phyloP scores from a whole-genome alignment of 2,888 invertebrate species.

The Liodrosophila aerea region DNA sequence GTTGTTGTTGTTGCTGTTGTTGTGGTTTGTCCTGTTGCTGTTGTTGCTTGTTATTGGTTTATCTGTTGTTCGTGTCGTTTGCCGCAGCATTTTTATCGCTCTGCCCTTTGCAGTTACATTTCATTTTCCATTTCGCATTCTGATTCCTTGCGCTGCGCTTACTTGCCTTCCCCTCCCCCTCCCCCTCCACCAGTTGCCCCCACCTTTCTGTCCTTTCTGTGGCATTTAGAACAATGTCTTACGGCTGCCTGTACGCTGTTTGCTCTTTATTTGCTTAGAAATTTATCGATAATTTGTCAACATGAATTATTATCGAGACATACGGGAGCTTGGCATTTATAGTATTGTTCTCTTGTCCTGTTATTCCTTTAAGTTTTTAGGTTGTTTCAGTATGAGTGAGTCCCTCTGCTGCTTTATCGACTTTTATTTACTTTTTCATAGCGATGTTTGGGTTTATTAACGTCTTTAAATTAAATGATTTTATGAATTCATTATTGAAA shows the following conservation, averaged over 20 bases:
- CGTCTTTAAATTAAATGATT: too few species aligned
- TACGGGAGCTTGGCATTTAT: conserved; percentile 7
- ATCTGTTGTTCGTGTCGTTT: conserved; percentile 52
- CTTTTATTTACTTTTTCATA: too few species aligned
- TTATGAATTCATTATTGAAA: too few species aligned
- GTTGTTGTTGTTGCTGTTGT: conserved; percentile 17
- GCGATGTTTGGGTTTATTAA: too few species aligned
- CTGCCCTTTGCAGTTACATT: conserved; percentile 47
- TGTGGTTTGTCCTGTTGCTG: conserved; percentile 28
- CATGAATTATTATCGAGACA: conserved; percentile 41
- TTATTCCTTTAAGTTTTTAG: neutral
- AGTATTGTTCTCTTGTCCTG: too few species aligned
- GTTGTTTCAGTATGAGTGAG: too few species aligned
- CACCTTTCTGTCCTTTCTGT: conserved; percentile 35
- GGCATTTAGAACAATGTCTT: conserved; percentile 52
- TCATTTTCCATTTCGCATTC: conserved; percentile 32
- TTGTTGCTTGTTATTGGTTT: conserved; percentile 57
- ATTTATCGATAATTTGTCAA: conserved; percentile 67
- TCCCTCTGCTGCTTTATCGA: too few species aligned
- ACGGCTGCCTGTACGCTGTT: conserved; percentile 16
- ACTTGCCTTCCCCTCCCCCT: neutral
- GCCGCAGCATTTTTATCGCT: conserved; percentile 39
- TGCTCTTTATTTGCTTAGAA: conserved; percentile 47
- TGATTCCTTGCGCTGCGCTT: neutral
- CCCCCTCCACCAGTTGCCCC: too few species aligned